These are phyloP conservation scores for Malurus splendens DNA, from an alignment of 2,797 vertebrate species.

Conservation along the genomic window DNA sequence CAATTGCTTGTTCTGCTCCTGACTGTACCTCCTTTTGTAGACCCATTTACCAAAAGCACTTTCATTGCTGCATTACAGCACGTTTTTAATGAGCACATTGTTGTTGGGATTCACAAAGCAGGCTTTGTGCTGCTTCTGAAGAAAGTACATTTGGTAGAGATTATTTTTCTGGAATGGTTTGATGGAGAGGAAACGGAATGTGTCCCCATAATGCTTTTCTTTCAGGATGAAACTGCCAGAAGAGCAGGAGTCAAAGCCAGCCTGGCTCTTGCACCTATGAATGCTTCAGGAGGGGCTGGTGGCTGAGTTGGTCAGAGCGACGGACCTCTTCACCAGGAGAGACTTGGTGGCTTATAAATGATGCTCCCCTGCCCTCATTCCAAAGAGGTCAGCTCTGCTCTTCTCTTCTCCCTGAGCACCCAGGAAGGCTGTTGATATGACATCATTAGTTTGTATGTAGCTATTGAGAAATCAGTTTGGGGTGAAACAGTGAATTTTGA, in stretches of 20 bases:
- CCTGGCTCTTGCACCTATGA: background rate
- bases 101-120: background rate
- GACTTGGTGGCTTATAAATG: background rate
- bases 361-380: background rate
- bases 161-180: background rate
- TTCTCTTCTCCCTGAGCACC: background rate
- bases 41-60: background rate
- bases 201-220: background rate
- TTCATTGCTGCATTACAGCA: background rate
- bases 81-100: background rate
- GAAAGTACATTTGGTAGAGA: background rate
- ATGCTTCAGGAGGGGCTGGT: background rate
- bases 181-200: background rate
- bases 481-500: background rate
- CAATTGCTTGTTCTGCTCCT: background rate
- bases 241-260: background rate
- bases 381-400: background rate
- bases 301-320: background rate
- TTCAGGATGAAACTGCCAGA: background rate
- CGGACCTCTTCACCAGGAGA: background rate
- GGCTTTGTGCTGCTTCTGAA: background rate
- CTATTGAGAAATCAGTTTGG: background rate
- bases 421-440: background rate
- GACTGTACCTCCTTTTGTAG: background rate
- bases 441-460: background rate